Evolutionary conservation across 2,797 vertebrate species (phyloP).

Genomic region (Trematomus bernacchii): DNA sequence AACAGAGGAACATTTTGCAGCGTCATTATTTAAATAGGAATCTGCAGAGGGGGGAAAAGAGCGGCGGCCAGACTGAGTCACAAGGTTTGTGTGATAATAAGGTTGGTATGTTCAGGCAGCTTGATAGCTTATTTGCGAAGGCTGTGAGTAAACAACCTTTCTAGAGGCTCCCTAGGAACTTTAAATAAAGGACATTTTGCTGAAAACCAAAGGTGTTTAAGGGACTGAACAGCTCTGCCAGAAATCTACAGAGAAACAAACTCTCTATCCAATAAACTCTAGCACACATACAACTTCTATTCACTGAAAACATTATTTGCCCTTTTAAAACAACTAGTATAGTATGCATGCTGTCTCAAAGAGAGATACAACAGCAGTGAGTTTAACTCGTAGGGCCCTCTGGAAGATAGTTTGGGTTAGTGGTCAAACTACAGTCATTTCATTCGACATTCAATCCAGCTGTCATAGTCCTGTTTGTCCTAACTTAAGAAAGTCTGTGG

Average conservation of each 20-base stretch:
- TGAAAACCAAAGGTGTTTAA: conserved; percentile 69
- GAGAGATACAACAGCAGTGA: conserved; percentile 17
- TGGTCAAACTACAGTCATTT: background rate
- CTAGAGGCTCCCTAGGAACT: conserved; percentile 61
- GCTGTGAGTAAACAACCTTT: conserved; percentile 70
- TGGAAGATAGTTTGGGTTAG: conserved; percentile 22
- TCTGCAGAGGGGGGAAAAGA: conserved; percentile 1
- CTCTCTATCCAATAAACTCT: conserved; percentile 37
- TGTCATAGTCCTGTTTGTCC: background rate
- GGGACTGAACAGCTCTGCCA: conserved; percentile 64
- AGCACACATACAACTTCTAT: conserved; percentile 34
- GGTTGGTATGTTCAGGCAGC: conserved; percentile 73
- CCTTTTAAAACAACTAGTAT: conserved; percentile 33
- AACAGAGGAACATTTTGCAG: conserved; percentile 51
- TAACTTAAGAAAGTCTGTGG: conserved; percentile 1
- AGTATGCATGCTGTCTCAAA: conserved; percentile 27
- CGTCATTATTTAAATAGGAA: conserved; percentile 71
- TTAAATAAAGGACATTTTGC: conserved; percentile 67
- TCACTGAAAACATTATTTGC: conserved; percentile 47
- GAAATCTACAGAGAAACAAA: conserved; percentile 52
- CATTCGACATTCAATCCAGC: background rate
- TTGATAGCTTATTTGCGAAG: conserved; percentile 68
- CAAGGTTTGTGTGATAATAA: conserved; percentile 69
- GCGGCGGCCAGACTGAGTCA: conserved; percentile 48
- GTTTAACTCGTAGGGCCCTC: background rate